A percentile compares a stretch with the other conserved stretches of the same genome.
Evolutionary conservation across 2,797 vertebrate species (phyloP).

Genomic region (Sandelia bainsii): DNA sequence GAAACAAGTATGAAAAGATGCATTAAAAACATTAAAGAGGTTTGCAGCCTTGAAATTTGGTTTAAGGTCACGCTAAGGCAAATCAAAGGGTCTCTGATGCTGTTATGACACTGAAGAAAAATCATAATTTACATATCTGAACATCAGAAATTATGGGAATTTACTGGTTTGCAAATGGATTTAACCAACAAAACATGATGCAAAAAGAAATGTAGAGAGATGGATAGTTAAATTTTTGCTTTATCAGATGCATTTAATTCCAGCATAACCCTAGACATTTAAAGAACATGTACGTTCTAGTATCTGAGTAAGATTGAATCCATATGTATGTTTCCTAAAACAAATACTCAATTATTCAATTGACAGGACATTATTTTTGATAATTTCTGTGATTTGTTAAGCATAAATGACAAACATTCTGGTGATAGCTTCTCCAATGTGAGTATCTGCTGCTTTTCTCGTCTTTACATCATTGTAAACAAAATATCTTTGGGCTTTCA

Average conservation of each 20-base stretch:
- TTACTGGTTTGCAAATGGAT: not conserved
- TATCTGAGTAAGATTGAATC: not conserved
- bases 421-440: not conserved
- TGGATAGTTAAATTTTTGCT: not conserved
- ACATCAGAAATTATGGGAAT: constrained; percentile 9
- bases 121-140: not conserved
- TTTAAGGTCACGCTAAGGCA: constrained; percentile 36
- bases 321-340: not conserved
- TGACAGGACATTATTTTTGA: not conserved
- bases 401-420: not conserved
- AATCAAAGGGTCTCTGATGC: constrained; percentile 39
- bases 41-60: constrained; percentile 19
- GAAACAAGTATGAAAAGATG: constrained; percentile 5
- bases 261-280: not conserved
- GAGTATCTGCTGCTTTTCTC: not conserved
- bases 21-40: not conserved
- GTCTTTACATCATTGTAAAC: not conserved
- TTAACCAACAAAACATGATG: constrained; percentile 9
- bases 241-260: not conserved
- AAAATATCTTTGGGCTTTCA: not conserved
- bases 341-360: not conserved
- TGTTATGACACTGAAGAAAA: constrained; percentile 18
- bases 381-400: not conserved
- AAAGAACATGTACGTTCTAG: constrained; percentile 11
- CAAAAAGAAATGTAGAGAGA: not conserved